These are phyloP conservation scores for Cotesia congregata DNA, from an alignment of 2,888 invertebrate genomes.

Conservation along the genomic window DNA sequence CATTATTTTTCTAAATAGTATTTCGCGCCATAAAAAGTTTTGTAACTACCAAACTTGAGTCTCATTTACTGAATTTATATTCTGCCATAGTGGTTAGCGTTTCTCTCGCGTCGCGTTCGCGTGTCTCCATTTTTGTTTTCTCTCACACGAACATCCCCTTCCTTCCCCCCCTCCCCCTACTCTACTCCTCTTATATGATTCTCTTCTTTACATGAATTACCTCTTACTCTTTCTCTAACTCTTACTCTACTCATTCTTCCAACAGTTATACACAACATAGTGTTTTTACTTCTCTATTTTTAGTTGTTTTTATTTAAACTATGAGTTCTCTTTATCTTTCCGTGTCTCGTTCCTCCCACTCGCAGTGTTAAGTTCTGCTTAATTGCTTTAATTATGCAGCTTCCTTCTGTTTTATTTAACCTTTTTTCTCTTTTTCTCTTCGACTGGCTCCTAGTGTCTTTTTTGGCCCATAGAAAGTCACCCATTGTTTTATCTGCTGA, in stretches of 20 bases:
- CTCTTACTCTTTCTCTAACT: constrained; percentile 17
- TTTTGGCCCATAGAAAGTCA: constrained; percentile 19
- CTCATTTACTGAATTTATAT: constrained; percentile 65
- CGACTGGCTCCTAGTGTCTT: constrained; percentile 32
- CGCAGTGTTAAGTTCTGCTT: constrained; percentile 54
- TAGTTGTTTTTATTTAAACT: constrained; percentile 43
- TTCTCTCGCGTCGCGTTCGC: constrained; percentile 38
- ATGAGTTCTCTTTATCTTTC: constrained; percentile 37
- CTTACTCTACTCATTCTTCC: constrained; percentile 25
- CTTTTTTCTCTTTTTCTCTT: constrained; percentile 37
- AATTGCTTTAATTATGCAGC: constrained; percentile 56
- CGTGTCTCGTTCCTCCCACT: constrained; percentile 36
- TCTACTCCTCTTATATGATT: constrained; percentile 32
- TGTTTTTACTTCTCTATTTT: constrained; percentile 8
- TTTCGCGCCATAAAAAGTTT: constrained; percentile 64
- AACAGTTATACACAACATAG: constrained; percentile 46
- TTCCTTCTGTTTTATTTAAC: constrained; percentile 46
- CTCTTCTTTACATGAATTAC: constrained; percentile 46
- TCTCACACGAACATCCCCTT: constrained; percentile 45
- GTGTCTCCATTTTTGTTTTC: constrained; percentile 39
- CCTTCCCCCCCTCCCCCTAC: constrained; percentile 41
- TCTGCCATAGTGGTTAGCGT: constrained; percentile 52
- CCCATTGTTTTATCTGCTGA: constrained; percentile 45
- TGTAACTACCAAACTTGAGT: constrained; percentile 64
- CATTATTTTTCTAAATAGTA: constrained; percentile 67